Conservation (phyloP, 2,797 vertebrate species). For the Gouania willdenowi region DNA sequence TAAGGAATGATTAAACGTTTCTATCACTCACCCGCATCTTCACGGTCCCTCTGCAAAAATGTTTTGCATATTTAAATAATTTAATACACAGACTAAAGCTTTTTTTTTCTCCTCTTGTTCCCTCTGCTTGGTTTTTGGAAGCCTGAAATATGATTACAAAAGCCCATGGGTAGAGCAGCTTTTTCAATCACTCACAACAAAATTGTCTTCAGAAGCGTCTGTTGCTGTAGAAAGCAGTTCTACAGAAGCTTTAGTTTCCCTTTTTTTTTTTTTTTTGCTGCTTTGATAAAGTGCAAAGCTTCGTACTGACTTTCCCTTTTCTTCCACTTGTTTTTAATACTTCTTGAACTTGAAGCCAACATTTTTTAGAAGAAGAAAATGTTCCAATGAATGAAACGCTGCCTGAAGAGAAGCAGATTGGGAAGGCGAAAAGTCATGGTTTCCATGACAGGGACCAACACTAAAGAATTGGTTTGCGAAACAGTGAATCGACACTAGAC, state of each 20-base stretch:
- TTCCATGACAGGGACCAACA: constrained; percentile 33
- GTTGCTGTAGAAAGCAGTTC: constrained; percentile 22
- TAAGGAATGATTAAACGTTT: constrained; percentile 38
- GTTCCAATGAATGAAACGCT: constrained; percentile 54
- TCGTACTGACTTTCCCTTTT: constrained; percentile 35
- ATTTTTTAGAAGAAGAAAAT: constrained; percentile 44
- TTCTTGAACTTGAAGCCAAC: constrained; percentile 50
- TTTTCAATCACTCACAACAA: constrained; percentile 36
- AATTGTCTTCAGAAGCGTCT: constrained; percentile 27
- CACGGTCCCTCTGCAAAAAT: constrained; percentile 17
- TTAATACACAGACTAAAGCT: constrained; percentile 37
- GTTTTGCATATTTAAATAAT: constrained; percentile 57
- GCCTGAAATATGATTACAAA: constrained; percentile 37
- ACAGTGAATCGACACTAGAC: constrained; percentile 24
- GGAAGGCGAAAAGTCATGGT: constrained; percentile 42
- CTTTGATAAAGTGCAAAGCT: constrained; percentile 51
- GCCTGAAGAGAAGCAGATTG: constrained; percentile 60
- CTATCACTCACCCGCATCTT: constrained; percentile 30
- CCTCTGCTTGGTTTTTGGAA: constrained; percentile 1
- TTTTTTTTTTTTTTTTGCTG: constrained; percentile 11
- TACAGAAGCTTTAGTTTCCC: constrained; percentile 41
- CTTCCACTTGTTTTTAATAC: constrained; percentile 44
- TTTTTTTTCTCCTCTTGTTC: background rate
- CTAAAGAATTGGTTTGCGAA: constrained; percentile 35
- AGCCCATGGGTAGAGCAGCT: constrained; percentile 17